Evolutionary conservation across 2,888 invertebrate genomes (phyloP).

Genomic region (Pyrocoelia pectoralis): DNA sequence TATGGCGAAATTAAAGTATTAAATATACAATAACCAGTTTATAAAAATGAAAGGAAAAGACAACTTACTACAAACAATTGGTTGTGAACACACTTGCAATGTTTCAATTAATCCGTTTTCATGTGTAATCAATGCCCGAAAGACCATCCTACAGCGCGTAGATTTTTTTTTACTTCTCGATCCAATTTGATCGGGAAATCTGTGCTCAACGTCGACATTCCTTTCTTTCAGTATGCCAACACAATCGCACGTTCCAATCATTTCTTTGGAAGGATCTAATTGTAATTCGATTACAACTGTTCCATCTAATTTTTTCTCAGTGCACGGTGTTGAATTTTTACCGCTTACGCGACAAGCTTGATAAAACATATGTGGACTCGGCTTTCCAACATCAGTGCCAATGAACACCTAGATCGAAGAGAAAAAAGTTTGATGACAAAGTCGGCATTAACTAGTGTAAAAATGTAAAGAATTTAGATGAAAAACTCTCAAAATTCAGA

Average conservation of each 20-base stretch:
- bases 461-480: too few relatives aligned
- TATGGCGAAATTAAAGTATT: too few relatives aligned
- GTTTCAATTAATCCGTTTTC: constrained; percentile 82
- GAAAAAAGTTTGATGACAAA: not conserved
- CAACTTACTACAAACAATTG: constrained; percentile 90
- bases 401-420: constrained; percentile 75
- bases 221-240: constrained; percentile 96
- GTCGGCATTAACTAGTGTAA: too few relatives aligned
- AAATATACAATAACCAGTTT: too few relatives aligned
- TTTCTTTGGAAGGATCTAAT: constrained; percentile 87
- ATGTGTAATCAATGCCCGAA: constrained; percentile 83
- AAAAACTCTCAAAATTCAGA: too few relatives aligned
- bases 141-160: constrained; percentile 93
- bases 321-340: constrained; percentile 93
- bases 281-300: constrained; percentile 93
- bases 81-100: constrained; percentile 87
- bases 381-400: constrained; percentile 89
- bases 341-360: constrained; percentile 96
- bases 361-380: constrained; percentile 96
- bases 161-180: constrained; percentile 91
- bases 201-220: constrained; percentile 93
- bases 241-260: constrained; percentile 95
- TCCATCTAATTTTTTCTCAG: constrained; percentile 91
- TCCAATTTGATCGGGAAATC: constrained; percentile 84
- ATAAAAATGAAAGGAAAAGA: not conserved